These are phyloP conservation scores for Scartelaos histophorus DNA, from an alignment of 2,113 vertebrate genomes.

Conservation along the genomic window DNA sequence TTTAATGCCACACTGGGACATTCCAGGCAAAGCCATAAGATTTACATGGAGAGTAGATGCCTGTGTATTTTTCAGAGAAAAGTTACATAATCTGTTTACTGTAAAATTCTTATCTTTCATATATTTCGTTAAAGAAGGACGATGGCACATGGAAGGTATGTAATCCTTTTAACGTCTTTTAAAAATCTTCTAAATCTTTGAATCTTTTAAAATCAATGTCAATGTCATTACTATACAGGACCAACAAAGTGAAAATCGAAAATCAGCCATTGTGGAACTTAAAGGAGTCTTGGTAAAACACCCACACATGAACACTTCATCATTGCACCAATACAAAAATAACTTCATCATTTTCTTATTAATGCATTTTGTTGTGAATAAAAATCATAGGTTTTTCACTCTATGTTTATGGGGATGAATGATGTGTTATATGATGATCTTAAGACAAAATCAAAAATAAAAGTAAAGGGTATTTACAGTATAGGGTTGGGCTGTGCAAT, in stretches of 20 bases:
- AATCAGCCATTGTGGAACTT: conserved; percentile 76
- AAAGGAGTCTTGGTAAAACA: conserved; percentile 79
- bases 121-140: conserved; percentile 58
- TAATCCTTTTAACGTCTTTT: neutral
- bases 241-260: conserved; percentile 67
- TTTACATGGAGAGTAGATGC: neutral
- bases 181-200: neutral
- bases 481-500: no score
- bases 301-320: no score
- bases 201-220: no score
- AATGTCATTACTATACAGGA: conserved; percentile 52
- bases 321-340: no score
- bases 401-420: no score
- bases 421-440: no score
- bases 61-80: no score
- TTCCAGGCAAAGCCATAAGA: neutral
- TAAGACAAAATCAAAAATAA: no score
- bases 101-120: neutral
- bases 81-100: neutral
- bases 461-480: no score
- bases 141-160: conserved; percentile 71
- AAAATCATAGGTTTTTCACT: neutral
- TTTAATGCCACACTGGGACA: no score
- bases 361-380: neutral
- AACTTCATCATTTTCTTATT: neutral